These are phyloP conservation scores for Setipinna tenuifilis DNA, from an alignment of 2,797 vertebrate species.

Conservation along the genomic window DNA sequence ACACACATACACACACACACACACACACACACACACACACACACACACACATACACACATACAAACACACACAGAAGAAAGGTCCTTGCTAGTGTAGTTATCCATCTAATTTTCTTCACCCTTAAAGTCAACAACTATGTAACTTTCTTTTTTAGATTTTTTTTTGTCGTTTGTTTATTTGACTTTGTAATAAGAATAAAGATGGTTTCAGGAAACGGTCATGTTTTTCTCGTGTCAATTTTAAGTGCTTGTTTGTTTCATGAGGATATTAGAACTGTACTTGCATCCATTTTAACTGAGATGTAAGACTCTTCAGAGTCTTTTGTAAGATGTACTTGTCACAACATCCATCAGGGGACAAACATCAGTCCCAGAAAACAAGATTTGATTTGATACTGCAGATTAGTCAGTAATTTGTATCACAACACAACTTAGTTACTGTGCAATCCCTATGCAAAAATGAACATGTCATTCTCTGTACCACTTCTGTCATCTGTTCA, in stretches of 20 bases:
- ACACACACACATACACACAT: too few species aligned
- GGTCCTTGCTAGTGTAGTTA: neutral
- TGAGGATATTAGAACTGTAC: neutral
- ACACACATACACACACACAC: too few species aligned
- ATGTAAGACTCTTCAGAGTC: neutral
- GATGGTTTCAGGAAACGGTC: neutral
- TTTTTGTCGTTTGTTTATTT: too few species aligned
- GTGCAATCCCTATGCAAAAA: neutral
- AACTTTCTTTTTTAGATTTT: constrained; percentile 5
- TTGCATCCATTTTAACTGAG: neutral
- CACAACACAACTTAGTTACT: neutral
- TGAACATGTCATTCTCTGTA: neutral
- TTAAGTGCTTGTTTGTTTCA: neutral
- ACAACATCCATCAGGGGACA: neutral
- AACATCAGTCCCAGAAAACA: neutral
- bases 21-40: neutral
- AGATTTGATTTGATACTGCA: neutral
- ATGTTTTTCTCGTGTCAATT: neutral
- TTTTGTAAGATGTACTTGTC: constrained; percentile 6
- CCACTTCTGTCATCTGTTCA: neutral
- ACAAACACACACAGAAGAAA: neutral
- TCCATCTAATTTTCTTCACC: neutral
- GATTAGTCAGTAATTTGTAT: neutral
- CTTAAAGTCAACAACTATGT: neutral
- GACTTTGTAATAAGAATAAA: neutral